A percentile compares a stretch with the other conserved stretches of the same genome.
These are phyloP conservation scores for Lycia hirtaria DNA, from an alignment of 2,888 invertebrate genomes.

Conservation along the genomic window DNA sequence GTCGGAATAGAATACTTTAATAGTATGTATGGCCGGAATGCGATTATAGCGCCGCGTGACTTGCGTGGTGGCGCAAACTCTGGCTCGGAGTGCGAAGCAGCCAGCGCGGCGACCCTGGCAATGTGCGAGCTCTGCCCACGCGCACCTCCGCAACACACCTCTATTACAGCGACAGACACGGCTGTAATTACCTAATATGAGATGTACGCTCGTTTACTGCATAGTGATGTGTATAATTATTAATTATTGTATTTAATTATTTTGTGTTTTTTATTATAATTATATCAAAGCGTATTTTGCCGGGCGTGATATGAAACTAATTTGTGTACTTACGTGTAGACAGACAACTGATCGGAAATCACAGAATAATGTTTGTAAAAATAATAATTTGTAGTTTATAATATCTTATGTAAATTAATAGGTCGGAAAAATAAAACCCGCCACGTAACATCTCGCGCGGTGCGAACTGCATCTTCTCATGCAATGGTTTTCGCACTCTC, in stretches of 20 bases:
- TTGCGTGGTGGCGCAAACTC: no score
- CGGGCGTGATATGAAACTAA: neutral
- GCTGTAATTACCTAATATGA: neutral
- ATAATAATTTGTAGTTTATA: no score
- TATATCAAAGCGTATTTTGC: neutral
- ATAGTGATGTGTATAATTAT: neutral
- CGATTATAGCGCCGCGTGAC: no score
- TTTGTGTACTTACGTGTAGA: no score
- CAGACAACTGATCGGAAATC: neutral
- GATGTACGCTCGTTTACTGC: neutral
- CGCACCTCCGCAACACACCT: neutral
- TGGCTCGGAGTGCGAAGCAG: neutral
- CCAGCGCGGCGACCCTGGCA: neutral
- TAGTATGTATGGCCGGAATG: no score
- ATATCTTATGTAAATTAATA: no score
- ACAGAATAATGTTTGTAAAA: no score
- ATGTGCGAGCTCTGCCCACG: slow-evolving; percentile 18
- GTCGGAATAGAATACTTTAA: no score
- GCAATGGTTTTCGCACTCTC: no score
- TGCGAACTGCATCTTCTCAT: no score
- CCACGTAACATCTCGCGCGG: no score
- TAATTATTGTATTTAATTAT: neutral
- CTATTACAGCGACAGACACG: neutral
- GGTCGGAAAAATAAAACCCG: no score
- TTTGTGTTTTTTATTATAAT: neutral